phyloP scores from a whole-genome alignment of 35 echinoderm and acorn worm genomes.

The Lytechinus variegatus region DNA sequence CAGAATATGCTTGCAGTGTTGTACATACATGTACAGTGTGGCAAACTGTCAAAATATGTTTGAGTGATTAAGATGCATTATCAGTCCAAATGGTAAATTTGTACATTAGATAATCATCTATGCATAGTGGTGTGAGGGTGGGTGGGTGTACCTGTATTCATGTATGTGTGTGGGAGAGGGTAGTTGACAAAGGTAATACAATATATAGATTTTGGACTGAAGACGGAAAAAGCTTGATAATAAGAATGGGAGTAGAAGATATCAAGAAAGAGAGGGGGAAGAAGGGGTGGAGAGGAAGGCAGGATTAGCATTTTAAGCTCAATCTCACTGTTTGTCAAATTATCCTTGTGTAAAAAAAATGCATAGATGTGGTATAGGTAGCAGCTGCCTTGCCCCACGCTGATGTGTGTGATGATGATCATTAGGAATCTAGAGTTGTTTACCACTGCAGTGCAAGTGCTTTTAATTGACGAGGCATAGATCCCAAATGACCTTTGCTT shows the following conservation, averaged over 20 bases:
- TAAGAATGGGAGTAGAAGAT: background rate
- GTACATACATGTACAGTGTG: too few species aligned
- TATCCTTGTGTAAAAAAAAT: background rate
- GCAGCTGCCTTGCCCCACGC: background rate
- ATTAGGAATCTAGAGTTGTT: background rate
- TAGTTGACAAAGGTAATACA: background rate
- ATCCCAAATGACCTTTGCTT: slow-evolving; percentile 17
- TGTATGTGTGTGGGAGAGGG: background rate
- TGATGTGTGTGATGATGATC: background rate
- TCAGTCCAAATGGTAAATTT: background rate
- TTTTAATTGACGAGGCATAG: slow-evolving; percentile 18
- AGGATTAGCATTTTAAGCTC: background rate
- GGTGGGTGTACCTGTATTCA: background rate
- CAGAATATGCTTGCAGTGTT: too few species aligned
- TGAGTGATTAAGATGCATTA: background rate
- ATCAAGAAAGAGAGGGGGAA: too few species aligned
- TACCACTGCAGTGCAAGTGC: background rate
- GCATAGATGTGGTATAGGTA: background rate
- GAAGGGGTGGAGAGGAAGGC: too few species aligned
- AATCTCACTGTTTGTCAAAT: background rate
- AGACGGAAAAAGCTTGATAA: too few species aligned
- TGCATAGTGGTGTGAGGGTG: background rate
- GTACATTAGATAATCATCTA: background rate
- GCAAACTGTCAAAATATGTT: background rate
- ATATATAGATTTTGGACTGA: background rate